Base-by-base conservation (phyloP, 2,113 vertebrate genomes). In the Sterrhoptilus dennistouni region DNA sequence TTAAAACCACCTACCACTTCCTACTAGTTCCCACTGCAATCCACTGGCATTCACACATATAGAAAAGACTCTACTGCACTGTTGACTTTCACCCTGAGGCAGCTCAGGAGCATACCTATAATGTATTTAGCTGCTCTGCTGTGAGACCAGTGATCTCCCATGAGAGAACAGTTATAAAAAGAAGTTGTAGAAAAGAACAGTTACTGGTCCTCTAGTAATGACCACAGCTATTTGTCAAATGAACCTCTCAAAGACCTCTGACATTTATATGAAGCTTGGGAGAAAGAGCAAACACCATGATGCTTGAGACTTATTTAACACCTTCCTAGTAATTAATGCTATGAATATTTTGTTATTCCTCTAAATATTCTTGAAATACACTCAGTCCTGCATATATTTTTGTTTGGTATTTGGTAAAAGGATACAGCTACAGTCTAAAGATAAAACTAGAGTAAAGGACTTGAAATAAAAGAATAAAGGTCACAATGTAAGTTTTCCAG, bases 1-100 rank as follows among this genome's bases (percentile, higher is more conserved):
- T 70, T 70, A 65, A 56, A 87, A 57, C 33, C 16, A 59, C 19
- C 47, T 54, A 18, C n/a, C 53, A 76, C 19, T 86, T 93, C 44
- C n/a, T 59, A 54, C 16, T 77, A 14, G 31, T 81, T 92, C 76
- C 29, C 25, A 21, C 42, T 66, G 33, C 29, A 85, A 33, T 64
- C 33, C 23, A 16, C 11, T 83, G 35, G 38, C 60, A 56, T 77
- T 65, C 28, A 44, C 31, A 49, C 3, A 5, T 15, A 65, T 14
- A 44, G 21, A 14, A 1, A 0, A 35, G 10, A 61, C 23, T 57
- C 22, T 25, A 33, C 35, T 56, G 3, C 0, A 0, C 35, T 57
- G 50, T 12, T 66, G 69, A 19, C 40, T 85, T 70, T 59, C 52
- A 71, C 11, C 6, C 27, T 35, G 35, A 20, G 8, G 33, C 44